These are phyloP conservation scores for Cheirogaleus major DNA, from an alignment of 2,797 vertebrate species.

Conservation along the genomic window DNA sequence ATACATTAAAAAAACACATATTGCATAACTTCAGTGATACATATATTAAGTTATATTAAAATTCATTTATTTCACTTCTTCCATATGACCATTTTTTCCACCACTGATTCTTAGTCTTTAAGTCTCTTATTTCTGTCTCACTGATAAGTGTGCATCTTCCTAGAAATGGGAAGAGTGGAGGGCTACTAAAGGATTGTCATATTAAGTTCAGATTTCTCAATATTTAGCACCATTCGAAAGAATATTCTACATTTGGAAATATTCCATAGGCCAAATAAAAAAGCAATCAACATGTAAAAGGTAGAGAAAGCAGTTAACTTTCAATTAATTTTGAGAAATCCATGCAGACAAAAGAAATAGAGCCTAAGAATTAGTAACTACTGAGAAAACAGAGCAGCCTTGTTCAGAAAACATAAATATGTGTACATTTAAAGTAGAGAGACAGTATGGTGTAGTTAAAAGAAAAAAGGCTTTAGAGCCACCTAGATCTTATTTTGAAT, in stretches of 20 bases:
- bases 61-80: background rate
- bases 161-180: background rate
- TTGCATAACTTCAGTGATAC: background rate
- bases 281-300: background rate
- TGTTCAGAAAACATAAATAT: background rate
- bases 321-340: slow-evolving; percentile 46
- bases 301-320: background rate
- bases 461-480: background rate
- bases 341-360: background rate
- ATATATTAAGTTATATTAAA: background rate
- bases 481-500: background rate
- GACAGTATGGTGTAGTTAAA: background rate
- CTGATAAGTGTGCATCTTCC: background rate
- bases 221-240: background rate
- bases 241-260: slow-evolving; percentile 29
- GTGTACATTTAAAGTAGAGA: background rate
- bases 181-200: background rate
- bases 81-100: background rate
- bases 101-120: background rate
- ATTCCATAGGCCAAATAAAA: background rate
- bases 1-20: background rate
- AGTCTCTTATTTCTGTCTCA: background rate
- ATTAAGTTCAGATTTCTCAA: background rate
- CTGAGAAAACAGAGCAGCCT: background rate
- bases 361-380: slow-evolving; percentile 30